These are phyloP conservation scores for Chaenodraco wilsoni DNA, from an alignment of 2,797 vertebrate species.

Conservation along the genomic window DNA sequence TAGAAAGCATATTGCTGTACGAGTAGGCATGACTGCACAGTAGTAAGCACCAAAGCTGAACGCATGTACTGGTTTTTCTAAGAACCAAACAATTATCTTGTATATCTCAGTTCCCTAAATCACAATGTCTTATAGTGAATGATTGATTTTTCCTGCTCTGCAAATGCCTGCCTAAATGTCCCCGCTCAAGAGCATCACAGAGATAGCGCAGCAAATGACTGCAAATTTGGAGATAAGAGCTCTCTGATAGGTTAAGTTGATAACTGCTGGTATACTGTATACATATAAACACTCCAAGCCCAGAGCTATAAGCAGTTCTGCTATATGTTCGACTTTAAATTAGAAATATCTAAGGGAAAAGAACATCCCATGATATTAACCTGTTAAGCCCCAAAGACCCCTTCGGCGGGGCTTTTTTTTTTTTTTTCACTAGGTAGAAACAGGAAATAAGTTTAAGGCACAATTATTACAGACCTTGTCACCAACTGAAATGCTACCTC, in stretches of 20 bases:
- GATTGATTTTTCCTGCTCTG: slow-evolving; percentile 50
- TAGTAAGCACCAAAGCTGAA: not conserved
- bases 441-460: slow-evolving; percentile 14
- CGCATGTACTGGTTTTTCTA: not conserved
- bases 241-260: slow-evolving; percentile 59
- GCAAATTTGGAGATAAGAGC: slow-evolving; percentile 59
- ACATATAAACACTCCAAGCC: slow-evolving; percentile 24
- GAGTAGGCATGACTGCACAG: not conserved
- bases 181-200: slow-evolving; percentile 48
- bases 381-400: no score
- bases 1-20: not conserved
- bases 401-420: no score
- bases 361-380: not conserved
- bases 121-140: slow-evolving; percentile 30
- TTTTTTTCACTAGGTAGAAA: not conserved
- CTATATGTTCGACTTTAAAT: not conserved
- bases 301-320: not conserved
- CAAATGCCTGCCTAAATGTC: slow-evolving; percentile 47
- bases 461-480: slow-evolving; percentile 42
- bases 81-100: slow-evolving; percentile 25
- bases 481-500: slow-evolving; percentile 19
- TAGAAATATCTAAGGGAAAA: not conserved
- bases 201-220: slow-evolving; percentile 56
- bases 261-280: slow-evolving; percentile 41
- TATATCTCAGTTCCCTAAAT: slow-evolving; percentile 20